Evolutionary conservation across 2,888 invertebrate genomes (phyloP), one percentile per base, ranked within the genome.

Genomic region (Dryobota labecula): DNA sequence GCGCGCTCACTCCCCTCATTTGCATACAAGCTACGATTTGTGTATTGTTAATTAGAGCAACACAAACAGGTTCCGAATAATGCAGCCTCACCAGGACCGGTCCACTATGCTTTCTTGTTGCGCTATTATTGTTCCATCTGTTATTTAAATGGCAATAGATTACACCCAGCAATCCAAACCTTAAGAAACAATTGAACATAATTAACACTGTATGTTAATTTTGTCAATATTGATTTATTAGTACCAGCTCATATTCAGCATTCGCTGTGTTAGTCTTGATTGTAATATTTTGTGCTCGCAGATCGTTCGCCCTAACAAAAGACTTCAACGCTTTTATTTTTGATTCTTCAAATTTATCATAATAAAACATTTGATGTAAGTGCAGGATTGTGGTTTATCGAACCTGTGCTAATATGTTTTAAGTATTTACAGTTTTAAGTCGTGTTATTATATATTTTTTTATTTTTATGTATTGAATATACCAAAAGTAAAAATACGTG

Each of bases 31-130:
- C 93, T 94, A 93, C 95, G 95, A 96, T 95, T 95, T 95, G 95
- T 95, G 95, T 95, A 94, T 95, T 94, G 95, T 95, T 96, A 96
- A 96, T 96, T 95, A 95, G 95, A 95, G 94, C 94, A 94, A 92
- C 90, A 90, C 86, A 92, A 95, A 94, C 95, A 93, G 95, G 95
- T 95, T 94, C 91, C 86, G 78, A 91, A 90, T 92, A 92, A 93
- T 91, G 92, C 89, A 89, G 90, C 89, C 84, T 71, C 84, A 70
- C 77, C 79, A 80, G 65, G 84, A 91, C 91, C 89, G 90, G 91
- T 90, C 88, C 85, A 87, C 89, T 84, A 88, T 84, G 89, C 91
- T 92, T 91, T 93, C 93, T 93, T 92, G 92, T 92, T 90, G 91
- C 90, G 90, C 92, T 91, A 94, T 94, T 94, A 94, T 94, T 93